Conservation (phyloP, 1,140 invertebrate genomes). For the Musca domestica region DNA sequence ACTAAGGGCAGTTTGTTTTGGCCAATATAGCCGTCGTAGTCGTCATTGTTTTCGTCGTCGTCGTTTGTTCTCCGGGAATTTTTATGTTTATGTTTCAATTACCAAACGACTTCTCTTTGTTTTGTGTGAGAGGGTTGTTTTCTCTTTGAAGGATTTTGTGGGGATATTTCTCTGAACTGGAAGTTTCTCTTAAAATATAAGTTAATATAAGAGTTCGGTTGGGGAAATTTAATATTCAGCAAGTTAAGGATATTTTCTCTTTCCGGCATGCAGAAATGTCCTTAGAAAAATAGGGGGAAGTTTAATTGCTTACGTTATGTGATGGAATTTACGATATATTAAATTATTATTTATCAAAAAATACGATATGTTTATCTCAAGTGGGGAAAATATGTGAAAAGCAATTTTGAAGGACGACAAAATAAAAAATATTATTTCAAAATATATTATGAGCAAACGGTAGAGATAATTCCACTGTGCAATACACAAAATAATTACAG, state of each 20-base stretch:
- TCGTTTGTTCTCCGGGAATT: too few species aligned
- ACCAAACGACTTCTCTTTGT: not conserved
- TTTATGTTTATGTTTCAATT: constrained; percentile 10
- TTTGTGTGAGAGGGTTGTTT: constrained; percentile 10
- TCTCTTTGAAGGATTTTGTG: not conserved
- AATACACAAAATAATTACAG: too few species aligned
- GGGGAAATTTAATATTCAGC: not conserved
- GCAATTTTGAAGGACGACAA: too few species aligned
- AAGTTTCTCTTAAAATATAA: constrained; percentile 19
- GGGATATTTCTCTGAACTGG: not conserved
- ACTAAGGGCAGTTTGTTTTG: too few species aligned
- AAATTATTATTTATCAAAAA: too few species aligned
- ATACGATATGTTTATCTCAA: too few species aligned
- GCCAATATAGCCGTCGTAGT: not conserved
- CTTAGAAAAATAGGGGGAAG: not conserved
- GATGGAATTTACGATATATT: too few species aligned
- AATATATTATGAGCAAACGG: too few species aligned
- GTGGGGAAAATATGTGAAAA: too few species aligned
- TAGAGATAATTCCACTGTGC: too few species aligned
- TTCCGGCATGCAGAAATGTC: not conserved
- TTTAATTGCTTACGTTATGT: too few species aligned
- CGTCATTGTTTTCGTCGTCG: not conserved
- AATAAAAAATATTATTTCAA: too few species aligned
- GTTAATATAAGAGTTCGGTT: constrained; percentile 8
- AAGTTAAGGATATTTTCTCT: constrained; percentile 13